phyloP scores from a whole-genome alignment of 2,797 vertebrate genomes.

The Mycteria americana region DNA sequence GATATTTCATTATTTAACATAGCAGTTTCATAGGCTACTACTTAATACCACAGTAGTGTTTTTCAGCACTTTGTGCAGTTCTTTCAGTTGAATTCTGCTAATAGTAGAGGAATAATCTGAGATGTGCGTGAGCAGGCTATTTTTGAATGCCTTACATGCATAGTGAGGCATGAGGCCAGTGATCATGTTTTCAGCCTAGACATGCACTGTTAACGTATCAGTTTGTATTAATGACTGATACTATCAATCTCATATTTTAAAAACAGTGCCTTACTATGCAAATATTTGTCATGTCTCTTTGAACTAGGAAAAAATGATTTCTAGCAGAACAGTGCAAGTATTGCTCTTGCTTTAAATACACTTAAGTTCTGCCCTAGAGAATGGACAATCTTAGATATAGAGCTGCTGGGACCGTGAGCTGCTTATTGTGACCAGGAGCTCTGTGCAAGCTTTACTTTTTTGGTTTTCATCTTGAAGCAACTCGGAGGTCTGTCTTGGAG shows the following conservation, averaged over 20 bases:
- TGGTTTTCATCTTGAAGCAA: not conserved
- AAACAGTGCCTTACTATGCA: not conserved
- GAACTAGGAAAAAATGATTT: not conserved
- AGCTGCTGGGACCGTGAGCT: not conserved
- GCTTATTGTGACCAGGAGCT: not conserved
- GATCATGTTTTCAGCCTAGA: not conserved
- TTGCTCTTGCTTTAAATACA: rapidly evolving
- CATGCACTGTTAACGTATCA: not conserved
- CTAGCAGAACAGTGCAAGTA: not conserved
- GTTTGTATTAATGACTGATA: not conserved
- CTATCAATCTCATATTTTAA: not conserved
- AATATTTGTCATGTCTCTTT: not conserved
- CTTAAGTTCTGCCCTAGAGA: not conserved
- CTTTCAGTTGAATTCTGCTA: not conserved
- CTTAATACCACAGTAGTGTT: not conserved
- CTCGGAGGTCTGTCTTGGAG: not conserved
- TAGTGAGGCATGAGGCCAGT: not conserved
- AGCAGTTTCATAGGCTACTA: not conserved
- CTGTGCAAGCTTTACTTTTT: not conserved
- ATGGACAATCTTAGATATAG: rapidly evolving
- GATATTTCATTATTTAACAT: not conserved
- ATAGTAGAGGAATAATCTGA: not conserved
- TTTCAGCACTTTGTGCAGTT: not conserved
- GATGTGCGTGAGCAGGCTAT: slow-evolving; percentile 1
- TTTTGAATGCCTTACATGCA: slow-evolving; percentile 21